Evolutionary conservation across 2,113 vertebrate species (phyloP), one percentile per base, ranked within the genome.

Genomic region (Illadopsis cleaveri): DNA sequence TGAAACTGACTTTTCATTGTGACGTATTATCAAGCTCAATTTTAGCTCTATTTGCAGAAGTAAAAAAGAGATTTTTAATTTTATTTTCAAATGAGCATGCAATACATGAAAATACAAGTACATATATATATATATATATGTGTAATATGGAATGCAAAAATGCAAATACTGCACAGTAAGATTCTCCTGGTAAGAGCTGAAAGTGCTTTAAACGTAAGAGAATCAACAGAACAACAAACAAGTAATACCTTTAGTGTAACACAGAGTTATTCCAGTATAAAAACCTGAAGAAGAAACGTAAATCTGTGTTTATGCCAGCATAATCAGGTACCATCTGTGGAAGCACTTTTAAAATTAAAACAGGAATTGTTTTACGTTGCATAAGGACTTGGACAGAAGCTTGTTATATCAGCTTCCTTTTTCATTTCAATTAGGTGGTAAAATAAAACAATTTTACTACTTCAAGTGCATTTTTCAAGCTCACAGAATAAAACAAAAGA

Each of bases 331-430:
- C 24, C 71, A 92, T 38, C 38, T 22, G 22, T 40, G 27, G 64
- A 91, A 79, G 54, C 20, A 77, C 44, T 83, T 85, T 72, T 71
- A 83, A 82, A 94, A 94, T 94, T 94, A 89, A 93, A 94, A 81
- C 21, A 40, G 82, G 33, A 95, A 51, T 70, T 86, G 87, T 0
- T 80, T 35, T 62, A 76, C 18, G 50, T 91, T 93, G 66, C 75
- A 69, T 88, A 94, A 93, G 38, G 53, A 80, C 22, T 70, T 75
- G 44, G 31, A 60, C 35, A 86, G 38, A 93, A 82, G 66, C 23
- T 94, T 57, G 30, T 73, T 93, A 20, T 53, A 94, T 83, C 71
- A 86, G 42, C 28, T 90, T 88, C 57, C 50, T 51, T 77, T 42
- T 90, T 58, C 14, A 70, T 56, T 77, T 80, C 62, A 40, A 31